Conservation (phyloP, 2,888 invertebrate genomes). For the Cephus sareptanus region DNA sequence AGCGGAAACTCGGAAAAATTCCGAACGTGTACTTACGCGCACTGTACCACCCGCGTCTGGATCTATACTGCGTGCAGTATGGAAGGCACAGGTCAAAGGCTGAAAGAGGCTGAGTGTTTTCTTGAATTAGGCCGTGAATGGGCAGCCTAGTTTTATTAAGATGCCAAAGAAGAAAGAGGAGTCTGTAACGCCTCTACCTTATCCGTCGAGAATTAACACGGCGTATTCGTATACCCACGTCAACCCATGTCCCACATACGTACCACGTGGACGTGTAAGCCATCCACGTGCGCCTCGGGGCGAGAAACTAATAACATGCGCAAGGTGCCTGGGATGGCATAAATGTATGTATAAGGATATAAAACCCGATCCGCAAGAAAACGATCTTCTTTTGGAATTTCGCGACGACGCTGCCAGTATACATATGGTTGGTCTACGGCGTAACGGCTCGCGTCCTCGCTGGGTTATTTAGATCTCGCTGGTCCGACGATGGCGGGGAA, state of each 20-base stretch:
- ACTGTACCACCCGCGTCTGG: neutral
- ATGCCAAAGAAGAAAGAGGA: constrained; percentile 53
- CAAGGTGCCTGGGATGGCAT: neutral
- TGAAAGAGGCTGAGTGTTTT: constrained; percentile 55
- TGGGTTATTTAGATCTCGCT: neutral
- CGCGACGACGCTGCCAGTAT: neutral
- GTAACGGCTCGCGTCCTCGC: neutral
- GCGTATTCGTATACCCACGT: neutral
- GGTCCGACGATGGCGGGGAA: neutral
- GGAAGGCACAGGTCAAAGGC: neutral
- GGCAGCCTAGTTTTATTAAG: constrained; percentile 53
- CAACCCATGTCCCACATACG: neutral
- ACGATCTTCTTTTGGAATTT: neutral
- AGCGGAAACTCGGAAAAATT: neutral
- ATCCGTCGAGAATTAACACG: neutral
- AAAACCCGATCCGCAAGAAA: neutral
- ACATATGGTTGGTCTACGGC: neutral
- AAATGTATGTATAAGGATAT: neutral
- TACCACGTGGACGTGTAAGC: neutral
- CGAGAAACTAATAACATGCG: neutral
- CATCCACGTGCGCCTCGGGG: neutral
- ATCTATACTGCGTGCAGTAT: neutral
- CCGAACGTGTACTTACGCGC: neutral
- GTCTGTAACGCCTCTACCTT: constrained; percentile 45
- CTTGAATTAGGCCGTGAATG: constrained; percentile 61